A percentile compares a stretch with the other conserved stretches of the same genome.
These are phyloP conservation scores for Hofmannophila pseudospretella DNA, from an alignment of 2,888 invertebrate species.

Conservation along the genomic window DNA sequence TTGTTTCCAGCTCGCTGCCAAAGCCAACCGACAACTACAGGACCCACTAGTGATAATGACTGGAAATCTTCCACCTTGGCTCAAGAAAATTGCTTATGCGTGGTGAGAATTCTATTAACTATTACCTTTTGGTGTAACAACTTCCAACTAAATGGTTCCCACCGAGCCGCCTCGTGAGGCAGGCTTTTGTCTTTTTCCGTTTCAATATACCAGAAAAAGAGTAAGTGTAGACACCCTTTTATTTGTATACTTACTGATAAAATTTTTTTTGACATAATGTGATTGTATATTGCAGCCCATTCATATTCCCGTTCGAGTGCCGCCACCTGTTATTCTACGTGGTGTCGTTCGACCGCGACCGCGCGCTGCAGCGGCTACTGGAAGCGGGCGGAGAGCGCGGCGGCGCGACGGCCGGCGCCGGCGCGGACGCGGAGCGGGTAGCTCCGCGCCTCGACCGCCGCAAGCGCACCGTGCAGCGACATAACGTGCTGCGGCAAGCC, in stretches of 20 bases:
- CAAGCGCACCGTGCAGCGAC: conserved; percentile 92
- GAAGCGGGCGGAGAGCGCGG: conserved; percentile 94
- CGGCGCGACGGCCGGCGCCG: conserved; percentile 30
- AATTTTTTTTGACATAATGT: too few relatives aligned
- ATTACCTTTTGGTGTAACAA: too few relatives aligned
- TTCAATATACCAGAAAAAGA: too few relatives aligned
- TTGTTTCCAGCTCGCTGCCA: conserved; percentile 86
- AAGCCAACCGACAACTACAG: conserved; percentile 97
- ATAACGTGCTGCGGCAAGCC: conserved; percentile 95
- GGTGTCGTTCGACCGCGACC: conserved; percentile 97
- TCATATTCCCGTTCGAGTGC: conserved; percentile 98
- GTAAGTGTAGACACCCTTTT: too few relatives aligned
- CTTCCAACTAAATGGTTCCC: too few relatives aligned
- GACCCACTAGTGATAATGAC: conserved; percentile 99
- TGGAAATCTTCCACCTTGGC: conserved; percentile 97
- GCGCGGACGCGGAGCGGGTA: conserved; percentile 85
- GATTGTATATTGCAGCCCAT: conserved; percentile 82
- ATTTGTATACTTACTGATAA: too few relatives aligned
- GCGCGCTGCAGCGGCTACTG: conserved; percentile 95
- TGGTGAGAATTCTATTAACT: conserved; percentile 84
- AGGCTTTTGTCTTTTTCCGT: too few relatives aligned
- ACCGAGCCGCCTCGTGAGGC: too few relatives aligned
- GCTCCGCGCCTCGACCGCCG: conserved; percentile 95
- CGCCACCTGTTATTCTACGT: conserved; percentile 97
- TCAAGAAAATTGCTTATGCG: conserved; percentile 91